Evolutionary conservation across 2,888 invertebrate species (phyloP).

Genomic region (Pharmacophagus antenor): DNA sequence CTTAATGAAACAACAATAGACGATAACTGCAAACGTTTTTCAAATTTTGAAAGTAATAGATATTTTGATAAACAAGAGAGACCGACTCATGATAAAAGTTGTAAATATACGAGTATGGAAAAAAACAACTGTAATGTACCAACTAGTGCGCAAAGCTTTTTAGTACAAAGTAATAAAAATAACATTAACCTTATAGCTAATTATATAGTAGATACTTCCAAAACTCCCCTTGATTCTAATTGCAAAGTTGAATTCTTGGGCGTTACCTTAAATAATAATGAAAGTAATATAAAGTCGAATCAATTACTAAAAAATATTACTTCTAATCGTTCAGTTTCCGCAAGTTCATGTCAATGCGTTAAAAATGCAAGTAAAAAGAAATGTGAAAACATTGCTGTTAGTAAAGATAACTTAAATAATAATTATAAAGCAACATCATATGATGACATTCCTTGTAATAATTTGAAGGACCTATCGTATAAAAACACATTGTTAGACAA

Average conservation of each 20-base stretch:
- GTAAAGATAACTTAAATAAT: background rate
- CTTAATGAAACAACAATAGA: background rate
- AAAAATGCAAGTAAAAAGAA: conserved; percentile 3
- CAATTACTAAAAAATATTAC: conserved; percentile 17
- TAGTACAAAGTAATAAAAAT: conserved; percentile 11
- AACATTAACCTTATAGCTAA: conserved; percentile 4
- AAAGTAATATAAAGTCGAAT: conserved; percentile 22
- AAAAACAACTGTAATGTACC: conserved; percentile 15
- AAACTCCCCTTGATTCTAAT: conserved; percentile 42
- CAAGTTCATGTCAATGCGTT: conserved; percentile 1
- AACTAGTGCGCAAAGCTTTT: conserved; percentile 17
- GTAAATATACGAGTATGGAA: conserved; percentile 8
- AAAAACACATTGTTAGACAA: conserved; percentile 12
- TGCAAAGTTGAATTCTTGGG: conserved; percentile 64
- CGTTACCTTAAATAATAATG: conserved; percentile 55
- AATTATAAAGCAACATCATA: too few relatives aligned
- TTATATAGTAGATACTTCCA: conserved; percentile 36
- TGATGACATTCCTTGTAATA: background rate
- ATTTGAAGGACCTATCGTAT: background rate
- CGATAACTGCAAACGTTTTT: conserved; percentile 2
- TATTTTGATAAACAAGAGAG: conserved; percentile 23
- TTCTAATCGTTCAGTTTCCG: conserved; percentile 4
- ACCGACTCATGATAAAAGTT: conserved; percentile 1
- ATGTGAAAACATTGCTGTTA: conserved; percentile 15
- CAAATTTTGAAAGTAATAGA: conserved; percentile 24